Evolutionary conservation across 2,113 vertebrate genomes (phyloP).

Genomic region (Rhegmatorhina hoffmannsi): DNA sequence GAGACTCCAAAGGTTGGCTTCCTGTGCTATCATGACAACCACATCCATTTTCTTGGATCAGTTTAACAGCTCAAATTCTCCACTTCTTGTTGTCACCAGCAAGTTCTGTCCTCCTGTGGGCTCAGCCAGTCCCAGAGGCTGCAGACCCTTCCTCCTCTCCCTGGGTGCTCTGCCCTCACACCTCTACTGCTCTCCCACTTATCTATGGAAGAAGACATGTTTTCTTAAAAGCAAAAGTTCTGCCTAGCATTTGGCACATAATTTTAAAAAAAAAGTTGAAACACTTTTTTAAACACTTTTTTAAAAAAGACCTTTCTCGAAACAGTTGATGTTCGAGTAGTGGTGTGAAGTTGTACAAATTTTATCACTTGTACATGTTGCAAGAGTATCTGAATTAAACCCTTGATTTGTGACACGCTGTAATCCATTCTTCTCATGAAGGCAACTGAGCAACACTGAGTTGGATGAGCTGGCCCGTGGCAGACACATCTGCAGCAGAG

Average conservation of each 20-base stretch:
- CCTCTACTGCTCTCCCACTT: background rate
- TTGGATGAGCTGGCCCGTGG: background rate
- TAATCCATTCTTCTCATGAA: background rate
- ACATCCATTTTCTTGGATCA: background rate
- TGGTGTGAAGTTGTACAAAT: background rate
- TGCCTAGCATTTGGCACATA: background rate
- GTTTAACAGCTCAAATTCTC: background rate
- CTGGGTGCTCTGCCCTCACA: background rate
- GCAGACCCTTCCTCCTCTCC: background rate
- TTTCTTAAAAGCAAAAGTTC: background rate
- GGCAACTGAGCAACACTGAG: rapidly evolving
- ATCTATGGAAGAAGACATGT: background rate
- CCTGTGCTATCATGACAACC: background rate
- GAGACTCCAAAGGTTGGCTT: background rate
- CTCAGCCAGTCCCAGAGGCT: background rate
- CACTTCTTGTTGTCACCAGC: background rate
- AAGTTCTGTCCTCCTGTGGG: background rate
- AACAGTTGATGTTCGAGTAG: background rate
- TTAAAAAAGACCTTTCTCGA: background rate
- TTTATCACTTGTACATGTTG: background rate
- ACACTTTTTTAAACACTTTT: background rate
- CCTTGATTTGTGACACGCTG: background rate
- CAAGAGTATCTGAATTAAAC: background rate
- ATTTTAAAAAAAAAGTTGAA: background rate
- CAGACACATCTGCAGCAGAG: conserved; percentile 54